These are phyloP conservation scores for Strongylocentrotus purpuratus DNA, from an alignment of 35 echinoderm and acorn worm genomes.

Conservation along the genomic window DNA sequence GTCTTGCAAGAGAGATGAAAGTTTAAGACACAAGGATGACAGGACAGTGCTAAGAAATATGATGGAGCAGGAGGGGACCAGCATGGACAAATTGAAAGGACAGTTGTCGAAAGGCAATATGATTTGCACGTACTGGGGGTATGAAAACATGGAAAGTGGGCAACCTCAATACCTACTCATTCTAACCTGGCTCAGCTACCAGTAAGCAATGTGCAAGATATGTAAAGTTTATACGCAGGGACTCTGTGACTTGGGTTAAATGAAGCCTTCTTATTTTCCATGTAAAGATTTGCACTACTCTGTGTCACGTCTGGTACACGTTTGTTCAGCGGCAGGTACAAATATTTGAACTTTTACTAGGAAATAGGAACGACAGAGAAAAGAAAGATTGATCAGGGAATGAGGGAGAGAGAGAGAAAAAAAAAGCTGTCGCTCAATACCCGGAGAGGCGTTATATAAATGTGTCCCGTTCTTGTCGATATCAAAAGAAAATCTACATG, in stretches of 20 bases:
- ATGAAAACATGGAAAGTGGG: neutral
- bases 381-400: constrained; percentile 20
- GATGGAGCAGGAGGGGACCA: neutral
- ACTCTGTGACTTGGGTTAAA: constrained; percentile 2
- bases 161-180: neutral
- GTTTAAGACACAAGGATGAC: neutral
- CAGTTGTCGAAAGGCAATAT: neutral
- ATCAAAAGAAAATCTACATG: constrained; percentile 38
- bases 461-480: constrained; percentile 27
- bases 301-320: constrained; percentile 32
- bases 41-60: neutral
- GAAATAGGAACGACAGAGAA: neutral
- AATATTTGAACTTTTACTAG: constrained; percentile 39
- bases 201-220: neutral
- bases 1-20: neutral
- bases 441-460: constrained; percentile 25
- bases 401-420: neutral
- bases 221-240: neutral
- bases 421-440: constrained; percentile 25
- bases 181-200: neutral
- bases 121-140: neutral
- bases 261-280: constrained; percentile 1
- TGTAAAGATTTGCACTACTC: constrained; percentile 16
- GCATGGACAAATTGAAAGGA: neutral
- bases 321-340: constrained; percentile 30